These are phyloP conservation scores for Euschistus heros DNA, from an alignment of 1,140 invertebrate species.

Conservation along the genomic window DNA sequence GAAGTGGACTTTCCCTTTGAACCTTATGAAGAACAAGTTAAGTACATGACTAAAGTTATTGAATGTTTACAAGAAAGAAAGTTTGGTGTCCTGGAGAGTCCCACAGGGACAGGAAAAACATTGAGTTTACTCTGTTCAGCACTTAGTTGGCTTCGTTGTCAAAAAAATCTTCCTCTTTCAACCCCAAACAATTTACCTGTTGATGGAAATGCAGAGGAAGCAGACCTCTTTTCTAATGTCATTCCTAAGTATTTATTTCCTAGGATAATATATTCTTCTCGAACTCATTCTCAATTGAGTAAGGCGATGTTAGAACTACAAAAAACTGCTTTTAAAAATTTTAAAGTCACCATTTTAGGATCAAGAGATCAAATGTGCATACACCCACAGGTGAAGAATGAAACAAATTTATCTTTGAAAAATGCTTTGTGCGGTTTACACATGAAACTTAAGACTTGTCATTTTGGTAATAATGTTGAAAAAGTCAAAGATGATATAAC, in stretches of 20 bases:
- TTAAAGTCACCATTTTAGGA: constrained; percentile 70
- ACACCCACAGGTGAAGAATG: constrained; percentile 71
- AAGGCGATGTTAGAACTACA: constrained; percentile 92
- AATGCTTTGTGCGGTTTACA: constrained; percentile 26
- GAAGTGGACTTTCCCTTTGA: constrained; percentile 84
- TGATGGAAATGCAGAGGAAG: constrained; percentile 33
- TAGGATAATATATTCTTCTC: constrained; percentile 91
- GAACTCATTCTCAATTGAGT: constrained; percentile 91
- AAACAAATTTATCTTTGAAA: constrained; percentile 21
- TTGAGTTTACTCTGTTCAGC: constrained; percentile 85
- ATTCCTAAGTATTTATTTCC: constrained; percentile 10
- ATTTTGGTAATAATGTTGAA: constrained; percentile 30
- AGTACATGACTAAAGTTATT: constrained; percentile 88
- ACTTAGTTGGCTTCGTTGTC: constrained; percentile 79
- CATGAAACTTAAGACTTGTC: constrained; percentile 27
- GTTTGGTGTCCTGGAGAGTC: constrained; percentile 80
- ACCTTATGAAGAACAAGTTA: constrained; percentile 83
- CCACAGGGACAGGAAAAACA: constrained; percentile 96
- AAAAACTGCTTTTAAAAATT: constrained; percentile 62
- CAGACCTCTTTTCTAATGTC: constrained; percentile 6
- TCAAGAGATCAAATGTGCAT: constrained; percentile 95
- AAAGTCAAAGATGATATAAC: constrained; percentile 24
- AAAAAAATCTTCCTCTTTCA: constrained; percentile 39
- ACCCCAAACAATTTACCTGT: neutral
- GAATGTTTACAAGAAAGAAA: constrained; percentile 35